Evolutionary conservation across 2,797 vertebrate species (phyloP), one percentile per base, ranked within the genome.

Genomic region (Paedocypris micromegethes): DNA sequence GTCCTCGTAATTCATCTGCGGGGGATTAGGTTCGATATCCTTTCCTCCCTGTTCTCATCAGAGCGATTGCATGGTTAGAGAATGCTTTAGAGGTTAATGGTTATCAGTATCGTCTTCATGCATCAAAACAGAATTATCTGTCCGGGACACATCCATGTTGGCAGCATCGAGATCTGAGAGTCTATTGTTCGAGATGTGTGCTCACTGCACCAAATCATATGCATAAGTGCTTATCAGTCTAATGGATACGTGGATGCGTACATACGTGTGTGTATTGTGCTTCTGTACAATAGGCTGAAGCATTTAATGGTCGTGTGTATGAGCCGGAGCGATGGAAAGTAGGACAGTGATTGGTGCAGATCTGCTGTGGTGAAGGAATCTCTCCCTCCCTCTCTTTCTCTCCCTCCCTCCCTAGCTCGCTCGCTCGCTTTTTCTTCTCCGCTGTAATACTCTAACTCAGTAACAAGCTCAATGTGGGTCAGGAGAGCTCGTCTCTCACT

Each of bases 401-500:
- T 42, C 48, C 55, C 60, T 47, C 59, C 8, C 38, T 9, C 9
- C 40, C 64, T 9, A 9, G n/a, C n/a, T 6, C 39, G 6, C 38
- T 46, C 49, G 43, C 23, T 61, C 9, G 38, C 48, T 61, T 44
- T 62, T 38, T 49, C 39, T 44, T 58, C 58, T 64, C 56, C 61
- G 9, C 66, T 37, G 40, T 69, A 64, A 49, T 47, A 69, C 45
- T 60, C 66, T 72, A 68, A 72, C 67, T 69, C 66, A 65, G 62
- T 72, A 73, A 66, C 62, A 77, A 75, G 77, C 83, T 86, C 84
- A 87, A 89, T 90, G 83, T 90, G 88, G 88, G 88, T 90, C 88
- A 90, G 85, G 84, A 85, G 81, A 88, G 84, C 81, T 81, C 83
- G 80, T 75, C 3, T 70, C 56, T 62, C 38, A n/a, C 50, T 66